A percentile compares a stretch with the other conserved stretches of the same genome.
Conservation (phyloP, 2,888 invertebrate genomes). For the Morinoia aosen region DNA sequence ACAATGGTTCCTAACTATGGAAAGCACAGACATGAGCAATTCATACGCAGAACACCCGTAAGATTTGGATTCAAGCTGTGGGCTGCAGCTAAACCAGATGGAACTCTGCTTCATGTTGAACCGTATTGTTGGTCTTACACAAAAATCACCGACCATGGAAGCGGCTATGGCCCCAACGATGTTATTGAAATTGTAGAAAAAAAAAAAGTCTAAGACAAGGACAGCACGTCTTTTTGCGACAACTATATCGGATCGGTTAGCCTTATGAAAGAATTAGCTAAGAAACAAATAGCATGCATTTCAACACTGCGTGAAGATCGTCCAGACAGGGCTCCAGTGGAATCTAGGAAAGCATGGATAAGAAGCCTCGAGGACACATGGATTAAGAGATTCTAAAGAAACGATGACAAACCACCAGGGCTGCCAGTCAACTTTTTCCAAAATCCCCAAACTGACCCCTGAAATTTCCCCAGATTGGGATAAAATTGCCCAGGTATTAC, state of each 20-base stretch:
- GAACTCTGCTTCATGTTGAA: conserved; percentile 52
- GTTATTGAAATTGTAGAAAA: conserved; percentile 19
- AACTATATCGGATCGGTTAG: not conserved
- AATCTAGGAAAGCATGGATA: too few relatives aligned
- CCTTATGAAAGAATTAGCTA: not conserved
- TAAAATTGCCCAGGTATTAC: too few relatives aligned
- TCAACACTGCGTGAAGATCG: too few relatives aligned
- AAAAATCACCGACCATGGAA: not conserved
- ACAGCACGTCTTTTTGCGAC: not conserved
- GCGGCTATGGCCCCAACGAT: conserved; percentile 30
- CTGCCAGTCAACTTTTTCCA: too few relatives aligned
- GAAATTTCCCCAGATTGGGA: too few relatives aligned
- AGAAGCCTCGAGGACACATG: not conserved
- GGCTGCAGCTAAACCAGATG: conserved; percentile 56
- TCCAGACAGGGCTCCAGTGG: too few relatives aligned
- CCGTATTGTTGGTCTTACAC: conserved; percentile 39
- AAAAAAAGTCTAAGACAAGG: not conserved
- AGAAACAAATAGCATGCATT: too few relatives aligned
- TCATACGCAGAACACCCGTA: conserved; percentile 54
- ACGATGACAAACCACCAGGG: too few relatives aligned
- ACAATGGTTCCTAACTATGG: conserved; percentile 55
- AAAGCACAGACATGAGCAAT: conserved; percentile 52
- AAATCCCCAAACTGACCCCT: too few relatives aligned
- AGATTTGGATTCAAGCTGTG: conserved; percentile 56
- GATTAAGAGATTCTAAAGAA: not conserved